phyloP scores from a whole-genome alignment of 2,113 vertebrate species.

The Dasyornis broadbenti region DNA sequence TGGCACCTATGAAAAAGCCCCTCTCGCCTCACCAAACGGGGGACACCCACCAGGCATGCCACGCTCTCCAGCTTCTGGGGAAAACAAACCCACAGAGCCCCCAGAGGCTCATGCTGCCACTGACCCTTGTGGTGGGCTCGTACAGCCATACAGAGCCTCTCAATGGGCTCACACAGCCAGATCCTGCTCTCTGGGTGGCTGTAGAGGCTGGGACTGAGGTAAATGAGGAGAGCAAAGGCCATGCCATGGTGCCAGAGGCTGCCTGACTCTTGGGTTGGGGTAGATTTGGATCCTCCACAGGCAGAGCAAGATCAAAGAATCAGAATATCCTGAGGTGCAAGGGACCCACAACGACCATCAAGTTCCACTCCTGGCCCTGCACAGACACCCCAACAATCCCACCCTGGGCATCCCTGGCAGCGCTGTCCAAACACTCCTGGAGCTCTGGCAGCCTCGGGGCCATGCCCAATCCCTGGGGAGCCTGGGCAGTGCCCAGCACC shows the following conservation, averaged over 20 bases:
- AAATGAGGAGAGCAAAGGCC: background rate
- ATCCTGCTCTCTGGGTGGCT: background rate
- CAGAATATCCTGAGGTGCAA: background rate
- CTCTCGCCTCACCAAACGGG: rapidly evolving
- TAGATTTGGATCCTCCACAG: background rate
- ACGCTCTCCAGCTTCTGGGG: background rate
- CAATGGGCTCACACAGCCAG: rapidly evolving
- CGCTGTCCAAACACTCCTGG: rapidly evolving
- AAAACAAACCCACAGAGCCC: background rate
- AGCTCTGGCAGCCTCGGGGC: background rate
- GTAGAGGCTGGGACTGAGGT: background rate
- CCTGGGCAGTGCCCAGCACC: background rate
- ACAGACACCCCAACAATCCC: background rate
- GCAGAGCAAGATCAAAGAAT: background rate
- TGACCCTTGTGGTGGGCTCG: rapidly evolving
- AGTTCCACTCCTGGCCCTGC: background rate
- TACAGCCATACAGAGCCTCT: too few species aligned
- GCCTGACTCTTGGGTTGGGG: background rate
- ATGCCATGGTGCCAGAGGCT: rapidly evolving
- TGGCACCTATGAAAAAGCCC: background rate
- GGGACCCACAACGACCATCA: background rate
- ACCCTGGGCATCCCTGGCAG: background rate
- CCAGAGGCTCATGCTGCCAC: background rate
- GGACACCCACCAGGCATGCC: rapidly evolving
- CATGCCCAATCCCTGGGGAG: background rate